A percentile compares a stretch with the other conserved stretches of the same genome.
Evolutionary conservation across 2,797 vertebrate genomes (phyloP).

Genomic region (Ficedula albicollis): DNA sequence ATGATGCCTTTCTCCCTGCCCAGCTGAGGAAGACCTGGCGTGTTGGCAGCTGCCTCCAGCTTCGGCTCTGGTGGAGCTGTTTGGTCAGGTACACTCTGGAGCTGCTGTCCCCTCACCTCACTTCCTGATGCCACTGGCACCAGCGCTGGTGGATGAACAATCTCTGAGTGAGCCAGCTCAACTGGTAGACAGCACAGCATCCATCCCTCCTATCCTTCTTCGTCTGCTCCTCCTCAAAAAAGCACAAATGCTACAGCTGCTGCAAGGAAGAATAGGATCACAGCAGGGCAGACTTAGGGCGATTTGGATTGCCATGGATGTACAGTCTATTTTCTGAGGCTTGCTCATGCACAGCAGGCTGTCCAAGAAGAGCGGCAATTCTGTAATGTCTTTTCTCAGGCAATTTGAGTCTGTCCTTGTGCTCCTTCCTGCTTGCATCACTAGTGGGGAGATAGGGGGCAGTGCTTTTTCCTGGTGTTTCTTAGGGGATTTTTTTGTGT

Average conservation of each 20-base stretch:
- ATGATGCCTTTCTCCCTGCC: neutral
- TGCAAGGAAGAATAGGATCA: neutral
- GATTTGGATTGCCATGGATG: neutral
- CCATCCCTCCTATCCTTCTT: neutral
- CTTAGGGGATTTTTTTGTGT: neutral
- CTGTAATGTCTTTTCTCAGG: neutral
- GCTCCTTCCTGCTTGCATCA: neutral
- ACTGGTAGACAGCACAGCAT: neutral
- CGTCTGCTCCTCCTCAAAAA: neutral
- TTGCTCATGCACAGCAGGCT: neutral
- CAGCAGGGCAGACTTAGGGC: neutral
- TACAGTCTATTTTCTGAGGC: neutral
- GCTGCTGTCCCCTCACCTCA: neutral
- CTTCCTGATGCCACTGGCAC: fast-evolving
- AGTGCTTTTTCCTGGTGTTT: neutral
- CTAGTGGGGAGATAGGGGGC: fast-evolving
- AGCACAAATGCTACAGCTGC: neutral
- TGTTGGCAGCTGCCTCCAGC: neutral
- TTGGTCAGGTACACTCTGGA: neutral
- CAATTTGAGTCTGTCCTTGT: neutral
- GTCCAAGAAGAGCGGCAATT: neutral
- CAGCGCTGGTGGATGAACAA: fast-evolving
- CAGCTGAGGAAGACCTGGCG: neutral
- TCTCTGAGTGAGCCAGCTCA: neutral
- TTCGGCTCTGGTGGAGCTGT: neutral